Evolutionary conservation across 1,140 invertebrate species (phyloP), one percentile per base, ranked within the genome.

Genomic region (Halictus rubicundus): DNA sequence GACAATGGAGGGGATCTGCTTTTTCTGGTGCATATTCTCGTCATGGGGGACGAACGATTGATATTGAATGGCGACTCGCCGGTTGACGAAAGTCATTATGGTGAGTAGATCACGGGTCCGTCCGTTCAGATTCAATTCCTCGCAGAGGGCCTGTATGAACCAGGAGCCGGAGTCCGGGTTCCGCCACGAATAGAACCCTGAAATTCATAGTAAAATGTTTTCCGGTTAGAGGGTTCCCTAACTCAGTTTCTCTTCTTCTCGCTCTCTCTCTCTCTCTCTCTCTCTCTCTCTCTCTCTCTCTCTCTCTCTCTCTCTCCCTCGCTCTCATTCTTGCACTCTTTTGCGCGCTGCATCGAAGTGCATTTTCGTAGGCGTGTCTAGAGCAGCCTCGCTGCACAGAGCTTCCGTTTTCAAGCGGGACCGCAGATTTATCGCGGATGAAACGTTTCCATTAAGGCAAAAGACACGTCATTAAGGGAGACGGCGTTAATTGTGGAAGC

Each of bases 121-220:
- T 14, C 89, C 89, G 76, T 94, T 89, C n/a, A 91, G 87, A 21
- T 93, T 88, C 0, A 97, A 89, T 8, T 95, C 94, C 0, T 93
- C 81, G 80, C 94, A 95, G 12, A 97, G 88, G 1, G 95, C 94
- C 90, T 97, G 96, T 52, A 97, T 95, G 88, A 97, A 97, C 96
- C 96, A 97, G 1, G 96, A 96, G 2, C 96, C 95, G 49, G 93
- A 93, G 14, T 94, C 94, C 8, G 94, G 94, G 88, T 97, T 96
- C 49, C 96, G 92, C 94, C 96, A 96, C 0, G 96, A 96, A 83
- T 94, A 96, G 89, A 93, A 95, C 72, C 95, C 96, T 95, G 78
- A 71, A 84, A 66, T 37, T 52, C 75, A 78, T 68, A 78, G 52
- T 27, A 69, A 39, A 76, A 68, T 27, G 39, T 81, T 81, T 73